Percentiles rank a stretch among this genome's conserved stretches.
Conservation (phyloP, 2,113 vertebrate species). For the Ciconia stormi region DNA sequence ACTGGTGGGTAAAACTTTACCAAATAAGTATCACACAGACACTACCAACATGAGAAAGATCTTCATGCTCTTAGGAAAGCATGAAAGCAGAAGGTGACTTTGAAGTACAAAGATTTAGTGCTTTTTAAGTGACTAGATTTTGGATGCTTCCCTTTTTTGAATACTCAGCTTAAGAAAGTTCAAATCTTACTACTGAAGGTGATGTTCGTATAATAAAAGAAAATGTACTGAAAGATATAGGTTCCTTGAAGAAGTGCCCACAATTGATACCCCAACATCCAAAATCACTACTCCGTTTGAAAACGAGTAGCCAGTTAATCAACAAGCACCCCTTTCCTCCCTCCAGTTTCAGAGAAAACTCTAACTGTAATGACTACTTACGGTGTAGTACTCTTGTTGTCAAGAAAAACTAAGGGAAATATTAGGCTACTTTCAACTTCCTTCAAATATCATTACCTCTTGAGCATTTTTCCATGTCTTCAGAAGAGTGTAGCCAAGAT, state of each 20-base stretch:
- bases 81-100: neutral
- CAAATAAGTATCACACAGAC: neutral
- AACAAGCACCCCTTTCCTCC: neutral
- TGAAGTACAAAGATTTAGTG: neutral
- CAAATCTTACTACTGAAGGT: neutral
- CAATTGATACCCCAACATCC: neutral
- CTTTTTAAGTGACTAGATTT: neutral
- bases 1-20: neutral
- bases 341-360: neutral
- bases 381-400: neutral
- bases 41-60: neutral
- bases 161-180: neutral
- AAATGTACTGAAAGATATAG: neutral
- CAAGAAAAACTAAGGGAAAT: neutral
- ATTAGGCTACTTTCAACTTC: neutral
- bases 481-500: conserved; percentile 91
- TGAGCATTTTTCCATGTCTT: conserved; percentile 95
- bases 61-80: neutral
- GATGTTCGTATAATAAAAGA: neutral
- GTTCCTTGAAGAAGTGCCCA: neutral
- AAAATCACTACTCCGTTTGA: neutral
- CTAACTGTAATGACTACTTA: neutral
- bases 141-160: neutral
- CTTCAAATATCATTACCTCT: conserved; percentile 79
- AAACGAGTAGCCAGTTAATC: neutral